Evolutionary conservation across 2,797 vertebrate species (phyloP), one percentile per base, ranked within the genome.

Genomic region (Sebastes taczanowskii): DNA sequence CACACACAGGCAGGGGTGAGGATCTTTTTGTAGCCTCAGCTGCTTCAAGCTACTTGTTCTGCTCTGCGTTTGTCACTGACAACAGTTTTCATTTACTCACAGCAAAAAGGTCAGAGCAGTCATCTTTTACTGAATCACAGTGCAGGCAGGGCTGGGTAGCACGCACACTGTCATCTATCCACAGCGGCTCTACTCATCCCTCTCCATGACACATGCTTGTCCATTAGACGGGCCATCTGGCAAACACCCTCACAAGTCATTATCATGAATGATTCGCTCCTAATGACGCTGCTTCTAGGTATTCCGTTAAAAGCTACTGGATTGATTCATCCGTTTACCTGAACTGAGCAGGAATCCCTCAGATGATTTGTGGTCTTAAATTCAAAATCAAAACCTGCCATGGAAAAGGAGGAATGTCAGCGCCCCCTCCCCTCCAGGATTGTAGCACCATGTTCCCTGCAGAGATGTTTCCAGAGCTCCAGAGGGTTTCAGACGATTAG

Each of bases 71-170:
- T 86, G 76, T 86, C 71, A 76, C 61, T 69, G 67, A 81, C 77
- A 84, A 61, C 72, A 34, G 72, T 73, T 91, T 90, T 86, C 71
- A 89, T 90, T 90, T 82, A 81, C 82, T 78, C 7, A 7, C 70
- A 76, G 58, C 35, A 77, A 87, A 53, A 89, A 91, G 87, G 90
- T 93, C 89, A 91, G 67, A 81, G 82, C 76, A 88, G 82, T 87
- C 80, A 74, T 76, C 58, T 77, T 78, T 78, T 49, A 75, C 69
- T 69, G 77, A 81, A 74, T 73, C 52, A 80, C 60, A 75, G 71
- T 30, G 61, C 55, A 85, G 60, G 27, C 46, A 64, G 42, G 8
- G 13, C 35, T 32, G 30, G 58, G 49, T 2, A 29, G 25, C 74
- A 62, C 79, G 68, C 7, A 66, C 11, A 25, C 64, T 75, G 63